A percentile compares a stretch with the other conserved stretches of the same genome.
Conservation (phyloP, 2,113 vertebrate genomes). For the Budorcas taxicolor region DNA sequence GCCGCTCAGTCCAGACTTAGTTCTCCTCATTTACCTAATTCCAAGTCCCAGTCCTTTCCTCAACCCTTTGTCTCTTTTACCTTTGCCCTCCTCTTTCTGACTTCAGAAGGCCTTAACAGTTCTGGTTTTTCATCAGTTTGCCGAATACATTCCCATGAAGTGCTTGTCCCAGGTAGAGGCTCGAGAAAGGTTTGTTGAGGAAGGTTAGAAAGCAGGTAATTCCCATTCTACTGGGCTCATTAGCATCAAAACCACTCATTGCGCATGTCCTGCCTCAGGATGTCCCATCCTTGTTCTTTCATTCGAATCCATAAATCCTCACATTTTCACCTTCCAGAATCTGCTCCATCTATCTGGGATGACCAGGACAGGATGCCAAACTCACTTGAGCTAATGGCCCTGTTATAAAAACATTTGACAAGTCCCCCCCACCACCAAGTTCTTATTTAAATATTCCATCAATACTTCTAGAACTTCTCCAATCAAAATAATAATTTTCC, state of each 20-base stretch:
- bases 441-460: slow-evolving; percentile 17
- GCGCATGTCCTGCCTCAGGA: background rate
- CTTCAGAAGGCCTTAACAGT: background rate
- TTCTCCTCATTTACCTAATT: background rate
- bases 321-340: background rate
- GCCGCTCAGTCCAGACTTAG: background rate
- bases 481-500: background rate
- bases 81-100: background rate
- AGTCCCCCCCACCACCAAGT: background rate
- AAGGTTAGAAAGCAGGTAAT: background rate
- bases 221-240: background rate
- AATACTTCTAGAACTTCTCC: background rate
- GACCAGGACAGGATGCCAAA: background rate
- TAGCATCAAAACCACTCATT: background rate
- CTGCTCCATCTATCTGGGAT: background rate
- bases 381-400: background rate
- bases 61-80: background rate
- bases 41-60: background rate
- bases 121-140: background rate
- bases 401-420: background rate
- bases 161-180: background rate
- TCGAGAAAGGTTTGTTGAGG: background rate
- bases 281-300: background rate
- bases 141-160: background rate
- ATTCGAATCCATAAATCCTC: background rate